These are phyloP conservation scores for Hoplostethus mediterraneus DNA, from an alignment of 2,797 vertebrate species.

Conservation along the genomic window DNA sequence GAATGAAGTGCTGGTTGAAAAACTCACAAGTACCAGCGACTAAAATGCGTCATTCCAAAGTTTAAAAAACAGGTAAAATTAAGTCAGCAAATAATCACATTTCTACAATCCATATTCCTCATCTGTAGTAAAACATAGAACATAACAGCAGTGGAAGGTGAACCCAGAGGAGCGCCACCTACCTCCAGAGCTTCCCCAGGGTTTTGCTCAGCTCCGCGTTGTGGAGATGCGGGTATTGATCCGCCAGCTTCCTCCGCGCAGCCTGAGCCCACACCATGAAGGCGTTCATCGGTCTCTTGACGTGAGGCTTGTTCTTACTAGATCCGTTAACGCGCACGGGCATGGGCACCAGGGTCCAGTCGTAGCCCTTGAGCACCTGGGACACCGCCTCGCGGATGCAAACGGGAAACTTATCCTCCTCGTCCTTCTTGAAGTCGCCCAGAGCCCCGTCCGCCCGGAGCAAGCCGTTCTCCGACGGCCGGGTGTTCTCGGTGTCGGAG, in stretches of 20 bases:
- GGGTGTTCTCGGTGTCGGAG: slow-evolving; percentile 94
- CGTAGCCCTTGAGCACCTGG: slow-evolving; percentile 97
- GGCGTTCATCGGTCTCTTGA: slow-evolving; percentile 93
- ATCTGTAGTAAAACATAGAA: background rate
- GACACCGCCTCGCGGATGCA: slow-evolving; percentile 97
- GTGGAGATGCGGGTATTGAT: slow-evolving; percentile 96
- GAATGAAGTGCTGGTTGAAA: no score
- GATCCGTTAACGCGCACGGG: slow-evolving; percentile 95
- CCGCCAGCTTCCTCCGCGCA: slow-evolving; percentile 93
- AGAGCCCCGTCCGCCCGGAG: slow-evolving; percentile 82
- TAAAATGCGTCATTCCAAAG: no score
- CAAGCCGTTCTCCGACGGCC: slow-evolving; percentile 86
- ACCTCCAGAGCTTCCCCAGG: slow-evolving; percentile 97
- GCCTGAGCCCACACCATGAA: slow-evolving; percentile 97
- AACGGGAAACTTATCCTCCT: slow-evolving; percentile 96
- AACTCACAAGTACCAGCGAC: no score
- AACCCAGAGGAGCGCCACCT: slow-evolving; percentile 44
- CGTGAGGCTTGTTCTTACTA: slow-evolving; percentile 95
- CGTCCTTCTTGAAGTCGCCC: slow-evolving; percentile 92
- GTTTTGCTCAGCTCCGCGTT: slow-evolving; percentile 98
- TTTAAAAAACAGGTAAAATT: background rate
- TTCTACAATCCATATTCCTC: no score
- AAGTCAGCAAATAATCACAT: no score
- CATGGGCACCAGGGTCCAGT: slow-evolving; percentile 98
- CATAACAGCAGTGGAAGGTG: slow-evolving; percentile 4